These are phyloP conservation scores for Phanerotoma sp. DNA, from an alignment of 2,888 invertebrate genomes.

Conservation along the genomic window DNA sequence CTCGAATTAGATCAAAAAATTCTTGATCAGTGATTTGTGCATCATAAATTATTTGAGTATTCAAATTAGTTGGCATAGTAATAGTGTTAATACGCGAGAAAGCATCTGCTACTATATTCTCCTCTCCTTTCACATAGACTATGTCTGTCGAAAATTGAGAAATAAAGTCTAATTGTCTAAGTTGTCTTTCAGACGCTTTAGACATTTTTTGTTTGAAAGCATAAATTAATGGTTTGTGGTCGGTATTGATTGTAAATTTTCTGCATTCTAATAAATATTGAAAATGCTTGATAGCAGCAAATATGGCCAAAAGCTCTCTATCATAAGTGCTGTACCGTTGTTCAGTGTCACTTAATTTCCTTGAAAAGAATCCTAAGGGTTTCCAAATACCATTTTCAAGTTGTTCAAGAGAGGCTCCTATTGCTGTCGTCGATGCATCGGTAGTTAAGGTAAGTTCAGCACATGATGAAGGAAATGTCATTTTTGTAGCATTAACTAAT, in stretches of 20 bases:
- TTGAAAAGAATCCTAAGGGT: conserved; percentile 15
- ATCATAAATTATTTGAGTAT: not conserved
- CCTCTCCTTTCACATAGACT: conserved; percentile 11
- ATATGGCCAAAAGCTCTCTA: conserved; percentile 22
- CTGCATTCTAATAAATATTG: conserved; percentile 17
- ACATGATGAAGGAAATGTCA: too few species aligned
- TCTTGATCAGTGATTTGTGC: not conserved
- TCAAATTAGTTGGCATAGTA: conserved; percentile 13
- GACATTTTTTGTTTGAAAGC: conserved; percentile 14
- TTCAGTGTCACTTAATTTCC: conserved; percentile 16
- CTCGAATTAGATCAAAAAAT: not conserved
- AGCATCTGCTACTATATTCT: conserved; percentile 23
- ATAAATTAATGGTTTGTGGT: conserved; percentile 18
- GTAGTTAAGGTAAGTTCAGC: too few species aligned
- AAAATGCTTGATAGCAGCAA: conserved; percentile 15
- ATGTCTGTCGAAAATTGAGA: conserved; percentile 19
- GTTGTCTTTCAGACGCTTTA: conserved; percentile 18
- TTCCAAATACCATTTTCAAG: conserved; percentile 1
- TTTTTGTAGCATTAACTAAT: too few species aligned
- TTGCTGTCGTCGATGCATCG: too few species aligned
- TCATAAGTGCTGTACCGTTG: conserved; percentile 21
- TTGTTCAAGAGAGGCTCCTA: too few species aligned
- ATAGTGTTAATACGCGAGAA: conserved; percentile 16
- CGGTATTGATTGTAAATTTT: conserved; percentile 16
- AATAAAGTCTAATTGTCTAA: conserved; percentile 18